Evolutionary conservation across 1,140 invertebrate genomes (phyloP), one percentile per base, ranked within the genome.

Genomic region (Magallana ariakensis): DNA sequence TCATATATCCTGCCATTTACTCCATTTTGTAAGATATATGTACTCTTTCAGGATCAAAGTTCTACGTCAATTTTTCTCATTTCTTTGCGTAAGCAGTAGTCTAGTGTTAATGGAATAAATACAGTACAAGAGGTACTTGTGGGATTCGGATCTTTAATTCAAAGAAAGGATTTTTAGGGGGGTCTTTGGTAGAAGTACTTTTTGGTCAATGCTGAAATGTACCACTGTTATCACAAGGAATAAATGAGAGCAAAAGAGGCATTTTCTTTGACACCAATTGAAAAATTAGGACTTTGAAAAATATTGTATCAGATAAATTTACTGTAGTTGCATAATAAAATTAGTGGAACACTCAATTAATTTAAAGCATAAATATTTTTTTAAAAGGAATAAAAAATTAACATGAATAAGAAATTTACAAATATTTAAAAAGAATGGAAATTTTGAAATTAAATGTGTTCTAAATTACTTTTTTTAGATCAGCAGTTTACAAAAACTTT

Each of bases 401-500:
- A 46, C 33, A 46, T 46, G 33, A 46, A 46, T 46, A 46, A 3
- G 33, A 2, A 46, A 46, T 46, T 46, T 46, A 46, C 33, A 46
- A 46, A 46, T 46, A 46, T 5, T 46, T 46, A 46, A 4, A 46
- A 46, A 46, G 33, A 46, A 46, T 46, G 3, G 0, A 46, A 46
- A 46, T 46, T 46, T 46, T 46, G 33, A 46, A 46, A 46, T 46
- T 46, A 46, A 46, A 46, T 46, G 33, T 1, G 5, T 46, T 46
- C 0, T 46, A 46, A 46, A 46, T 54, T 82, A 11, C 54, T 11
- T 54, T 82, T 54, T 82, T n/a, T 90, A 93, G 93, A 90, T 57
- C 85, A 85, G 83, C 89, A 91, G 66, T 87, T 87, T 84, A 66
- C 89, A 46, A 89, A 89, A 80, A 93, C 92, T 22, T 87, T 92